Evolutionary conservation across 1,140 invertebrate species (phyloP), one percentile per base, ranked within the genome.

Genomic region (Euglossa dilemma): DNA sequence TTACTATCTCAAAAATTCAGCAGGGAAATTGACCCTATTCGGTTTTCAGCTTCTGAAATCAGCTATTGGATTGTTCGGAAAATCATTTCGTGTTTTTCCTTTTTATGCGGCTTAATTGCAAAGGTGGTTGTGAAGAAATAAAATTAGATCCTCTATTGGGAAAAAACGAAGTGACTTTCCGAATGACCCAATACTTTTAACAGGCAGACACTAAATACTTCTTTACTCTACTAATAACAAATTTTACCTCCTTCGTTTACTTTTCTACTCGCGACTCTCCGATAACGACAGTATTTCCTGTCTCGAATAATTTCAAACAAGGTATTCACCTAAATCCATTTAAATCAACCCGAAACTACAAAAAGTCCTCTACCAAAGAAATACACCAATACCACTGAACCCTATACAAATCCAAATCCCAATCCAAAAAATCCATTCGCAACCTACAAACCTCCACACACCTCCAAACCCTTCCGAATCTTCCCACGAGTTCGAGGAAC

Each of bases 401-500:
- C 12, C 12, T 16, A 54, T 36, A 2, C 9, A 64, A 59, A 59
- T 8, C 12, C 9, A 5, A 9, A 64, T 5, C 28, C 8, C 1
- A 23, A 12, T 25, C 7, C 57, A 14, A 50, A 45, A 43, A 66
- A n/a, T 9, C 20, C 36, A n/a, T 66, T 11, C 64, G 43, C 12
- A 5, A 8, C 11, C 28, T 6, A 43, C 18, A 43, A 64, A 64
- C 7, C 63, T 36, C 18, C 63, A 23, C 43, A 11, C 56, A 57
- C 50, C 8, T 59, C 11, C n/a, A 6, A 61, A 25, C 57, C 36
- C 14, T 47, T 69, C 8, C 3, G n/a, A 47, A 25, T 36, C 66
- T 69, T 69, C 66, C 66, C 66, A 69, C 43, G 45, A 69, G 66
- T 45, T 47, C 7, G 16, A 69, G n/a, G 25, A n/a, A 36, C 70